These are phyloP conservation scores for Brachycybe producta DNA, from an alignment of 2,888 invertebrate species.

Conservation along the genomic window DNA sequence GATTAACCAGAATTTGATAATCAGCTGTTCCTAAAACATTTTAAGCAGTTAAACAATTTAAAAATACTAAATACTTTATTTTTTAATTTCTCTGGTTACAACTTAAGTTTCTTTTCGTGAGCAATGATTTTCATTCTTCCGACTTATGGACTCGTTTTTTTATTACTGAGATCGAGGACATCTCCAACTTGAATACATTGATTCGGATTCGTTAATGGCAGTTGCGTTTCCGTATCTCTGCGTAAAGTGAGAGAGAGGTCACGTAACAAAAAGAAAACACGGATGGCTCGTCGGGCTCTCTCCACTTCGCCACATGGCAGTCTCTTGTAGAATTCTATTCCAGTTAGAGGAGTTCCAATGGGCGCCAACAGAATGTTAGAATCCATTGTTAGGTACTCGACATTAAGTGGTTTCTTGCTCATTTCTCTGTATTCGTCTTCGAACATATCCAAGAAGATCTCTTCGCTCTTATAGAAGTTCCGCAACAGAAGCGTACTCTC, in stretches of 20 bases:
- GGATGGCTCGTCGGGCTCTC: constrained; percentile 71
- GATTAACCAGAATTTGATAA: too few species aligned
- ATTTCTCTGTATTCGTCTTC: constrained; percentile 96
- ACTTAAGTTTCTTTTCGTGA: too few species aligned
- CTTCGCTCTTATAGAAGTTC: constrained; percentile 93
- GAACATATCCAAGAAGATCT: constrained; percentile 96
- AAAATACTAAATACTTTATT: too few species aligned
- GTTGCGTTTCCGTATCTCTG: constrained; percentile 66
- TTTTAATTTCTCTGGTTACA: too few species aligned
- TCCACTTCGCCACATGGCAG: constrained; percentile 93
- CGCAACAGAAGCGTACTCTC: constrained; percentile 71
- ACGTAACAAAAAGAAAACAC: constrained; percentile 80
- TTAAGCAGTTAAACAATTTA: too few species aligned
- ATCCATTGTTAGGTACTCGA: constrained; percentile 94
- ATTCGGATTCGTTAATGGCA: constrained; percentile 77
- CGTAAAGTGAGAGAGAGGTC: constrained; percentile 64
- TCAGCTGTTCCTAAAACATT: too few species aligned
- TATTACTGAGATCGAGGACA: constrained; percentile 88
- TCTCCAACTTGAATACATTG: constrained; percentile 86
- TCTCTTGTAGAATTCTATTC: constrained; percentile 83
- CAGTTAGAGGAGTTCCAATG: constrained; percentile 88
- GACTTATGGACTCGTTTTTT: too few species aligned
- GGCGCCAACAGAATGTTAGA: constrained; percentile 87
- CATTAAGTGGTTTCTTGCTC: constrained; percentile 69
- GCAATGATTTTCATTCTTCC: too few species aligned